Evolutionary conservation across 2,797 vertebrate species (phyloP).

Genomic region (Pyrocephalus nanus): DNA sequence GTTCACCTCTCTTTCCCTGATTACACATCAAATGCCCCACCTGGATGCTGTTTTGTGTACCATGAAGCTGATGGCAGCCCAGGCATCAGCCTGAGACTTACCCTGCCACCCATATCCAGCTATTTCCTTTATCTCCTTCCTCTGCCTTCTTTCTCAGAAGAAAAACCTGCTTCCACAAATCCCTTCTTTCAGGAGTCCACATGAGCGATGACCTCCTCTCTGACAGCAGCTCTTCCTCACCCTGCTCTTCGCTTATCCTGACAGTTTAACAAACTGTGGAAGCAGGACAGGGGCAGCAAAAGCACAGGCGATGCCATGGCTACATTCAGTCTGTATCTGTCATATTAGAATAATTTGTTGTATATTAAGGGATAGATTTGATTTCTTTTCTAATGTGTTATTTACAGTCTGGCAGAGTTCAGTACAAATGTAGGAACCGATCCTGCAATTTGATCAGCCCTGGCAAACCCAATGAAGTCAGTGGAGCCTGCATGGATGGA

Average conservation of each 20-base stretch:
- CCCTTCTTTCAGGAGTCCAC: not conserved
- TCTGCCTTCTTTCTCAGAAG: not conserved
- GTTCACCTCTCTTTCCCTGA: not conserved
- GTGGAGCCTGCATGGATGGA: not conserved
- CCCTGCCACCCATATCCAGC: not conserved
- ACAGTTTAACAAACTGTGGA: not conserved
- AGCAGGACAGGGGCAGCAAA: not conserved
- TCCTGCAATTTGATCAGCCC: conserved; percentile 30
- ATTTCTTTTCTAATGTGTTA: conserved; percentile 2
- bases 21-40: not conserved
- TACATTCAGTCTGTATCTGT: not conserved
- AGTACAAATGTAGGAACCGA: not conserved
- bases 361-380: not conserved
- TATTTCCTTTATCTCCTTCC: not conserved
- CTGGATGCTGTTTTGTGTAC: not conserved
- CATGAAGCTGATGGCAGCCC: not conserved
- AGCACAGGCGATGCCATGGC: not conserved
- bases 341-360: not conserved
- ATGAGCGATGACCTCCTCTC: not conserved
- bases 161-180: not conserved
- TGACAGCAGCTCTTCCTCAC: not conserved
- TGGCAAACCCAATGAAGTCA: not conserved
- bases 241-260: not conserved
- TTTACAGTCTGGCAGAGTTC: conserved; percentile 30
- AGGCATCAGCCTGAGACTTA: not conserved